These are phyloP conservation scores for Ammodytes dubius DNA, from an alignment of 2,113 vertebrate species.

Conservation along the genomic window DNA sequence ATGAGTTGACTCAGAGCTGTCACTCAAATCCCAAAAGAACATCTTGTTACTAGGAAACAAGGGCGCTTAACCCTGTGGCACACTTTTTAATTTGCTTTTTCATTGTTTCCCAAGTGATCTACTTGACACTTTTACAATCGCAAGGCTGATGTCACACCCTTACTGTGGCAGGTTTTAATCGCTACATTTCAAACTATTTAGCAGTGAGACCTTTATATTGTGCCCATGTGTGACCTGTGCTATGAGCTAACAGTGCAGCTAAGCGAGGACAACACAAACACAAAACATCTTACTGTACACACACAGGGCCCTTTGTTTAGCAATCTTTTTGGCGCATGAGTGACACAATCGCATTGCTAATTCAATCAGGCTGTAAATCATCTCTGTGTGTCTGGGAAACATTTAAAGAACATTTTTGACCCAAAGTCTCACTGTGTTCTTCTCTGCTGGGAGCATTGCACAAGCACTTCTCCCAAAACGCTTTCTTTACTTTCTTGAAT, in stretches of 20 bases:
- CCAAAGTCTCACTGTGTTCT: not conserved
- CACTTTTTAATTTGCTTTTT: not conserved
- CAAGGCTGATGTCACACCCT: not conserved
- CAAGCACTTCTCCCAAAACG: constrained; percentile 5
- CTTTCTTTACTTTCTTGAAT: too few relatives aligned
- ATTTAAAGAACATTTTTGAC: not conserved
- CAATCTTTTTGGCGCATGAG: constrained; percentile 11
- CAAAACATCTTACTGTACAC: not conserved
- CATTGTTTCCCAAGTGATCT: not conserved
- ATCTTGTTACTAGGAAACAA: constrained; percentile 18
- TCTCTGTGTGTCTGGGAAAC: constrained; percentile 3
- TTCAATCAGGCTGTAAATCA: constrained; percentile 31
- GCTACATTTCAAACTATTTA: not conserved
- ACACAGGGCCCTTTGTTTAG: not conserved
- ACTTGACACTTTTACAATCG: not conserved
- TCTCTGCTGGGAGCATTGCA: not conserved
- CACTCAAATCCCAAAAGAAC: constrained; percentile 17
- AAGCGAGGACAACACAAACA: not conserved
- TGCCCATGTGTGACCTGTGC: constrained; percentile 16
- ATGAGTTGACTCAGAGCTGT: not conserved
- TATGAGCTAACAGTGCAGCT: not conserved
- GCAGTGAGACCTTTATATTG: not conserved
- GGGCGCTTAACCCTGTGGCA: not conserved
- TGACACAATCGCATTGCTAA: constrained; percentile 27
- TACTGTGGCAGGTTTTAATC: constrained; percentile 6